Percentiles rank a stretch among this genome's conserved stretches.
These are phyloP conservation scores for Folsomia manolachei DNA, from an alignment of 2,888 invertebrate genomes.

Conservation along the genomic window DNA sequence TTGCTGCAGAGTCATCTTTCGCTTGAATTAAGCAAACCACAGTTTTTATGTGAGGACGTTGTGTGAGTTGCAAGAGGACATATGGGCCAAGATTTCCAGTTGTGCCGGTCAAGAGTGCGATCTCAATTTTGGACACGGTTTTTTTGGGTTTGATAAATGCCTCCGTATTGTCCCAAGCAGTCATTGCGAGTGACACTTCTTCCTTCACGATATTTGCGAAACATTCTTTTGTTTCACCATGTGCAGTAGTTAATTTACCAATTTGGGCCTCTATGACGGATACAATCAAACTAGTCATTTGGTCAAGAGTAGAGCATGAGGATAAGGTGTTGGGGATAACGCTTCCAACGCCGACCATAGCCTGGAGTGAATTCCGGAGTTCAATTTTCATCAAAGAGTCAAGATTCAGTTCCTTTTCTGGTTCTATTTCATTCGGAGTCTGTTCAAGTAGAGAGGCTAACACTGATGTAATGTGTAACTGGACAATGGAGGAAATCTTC, in stretches of 20 bases:
- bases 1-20: neutral
- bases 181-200: neutral
- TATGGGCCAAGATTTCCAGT: conserved; percentile 23
- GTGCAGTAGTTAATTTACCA: neutral
- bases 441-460: neutral
- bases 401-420: neutral
- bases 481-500: no score
- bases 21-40: conserved; percentile 14
- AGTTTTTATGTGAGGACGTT: neutral
- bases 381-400: conserved; percentile 37
- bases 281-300: neutral
- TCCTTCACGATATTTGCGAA: neutral
- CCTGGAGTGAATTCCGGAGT: conserved; percentile 21
- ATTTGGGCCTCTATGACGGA: neutral
- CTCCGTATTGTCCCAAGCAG: neutral
- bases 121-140: neutral
- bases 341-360: neutral
- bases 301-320: neutral
- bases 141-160: neutral
- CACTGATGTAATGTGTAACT: neutral
- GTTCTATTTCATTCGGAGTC: neutral
- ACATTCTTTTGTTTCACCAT: neutral
- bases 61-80: conserved; percentile 2
- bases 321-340: neutral
- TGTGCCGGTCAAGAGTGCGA: conserved; percentile 16